phyloP scores from a whole-genome alignment of 2,888 invertebrate genomes.

The Resseliella maxima region DNA sequence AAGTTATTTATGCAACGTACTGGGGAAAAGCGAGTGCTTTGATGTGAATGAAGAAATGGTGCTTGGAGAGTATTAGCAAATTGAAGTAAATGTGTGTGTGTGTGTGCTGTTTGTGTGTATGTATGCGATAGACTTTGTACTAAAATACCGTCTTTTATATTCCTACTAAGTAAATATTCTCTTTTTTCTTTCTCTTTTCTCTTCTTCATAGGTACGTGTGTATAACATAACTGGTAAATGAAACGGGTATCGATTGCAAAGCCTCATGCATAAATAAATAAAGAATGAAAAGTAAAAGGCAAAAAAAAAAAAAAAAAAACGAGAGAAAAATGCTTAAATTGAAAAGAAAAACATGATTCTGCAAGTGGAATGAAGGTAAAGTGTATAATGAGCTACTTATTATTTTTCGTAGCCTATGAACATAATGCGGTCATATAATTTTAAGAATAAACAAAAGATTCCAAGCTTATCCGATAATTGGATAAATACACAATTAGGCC shows the following conservation, averaged over 20 bases:
- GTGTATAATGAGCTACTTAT: background rate
- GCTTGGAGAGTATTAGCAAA: slow-evolving; percentile 1
- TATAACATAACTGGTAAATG: background rate
- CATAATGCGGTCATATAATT: background rate
- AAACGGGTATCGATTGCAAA: slow-evolving; percentile 27
- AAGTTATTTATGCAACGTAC: slow-evolving; percentile 9
- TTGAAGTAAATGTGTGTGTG: background rate
- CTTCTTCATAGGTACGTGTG: background rate
- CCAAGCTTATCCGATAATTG: background rate
- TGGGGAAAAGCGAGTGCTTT: background rate
- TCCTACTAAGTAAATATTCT: background rate
- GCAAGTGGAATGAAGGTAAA: background rate
- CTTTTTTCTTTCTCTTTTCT: background rate
- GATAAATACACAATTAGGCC: background rate
- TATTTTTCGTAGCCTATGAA: background rate
- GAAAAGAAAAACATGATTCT: background rate
- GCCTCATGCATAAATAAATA: slow-evolving; percentile 24
- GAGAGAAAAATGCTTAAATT: background rate
- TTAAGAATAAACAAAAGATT: slow-evolving; percentile 1
- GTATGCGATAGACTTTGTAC: background rate
- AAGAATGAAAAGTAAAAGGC: no score
- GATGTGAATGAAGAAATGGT: background rate
- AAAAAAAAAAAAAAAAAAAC: no score
- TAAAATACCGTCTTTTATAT: background rate
- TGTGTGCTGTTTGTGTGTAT: no score